Conservation (phyloP, 53 echinoderm and acorn worm genomes). For the Patiria pectinifera region DNA sequence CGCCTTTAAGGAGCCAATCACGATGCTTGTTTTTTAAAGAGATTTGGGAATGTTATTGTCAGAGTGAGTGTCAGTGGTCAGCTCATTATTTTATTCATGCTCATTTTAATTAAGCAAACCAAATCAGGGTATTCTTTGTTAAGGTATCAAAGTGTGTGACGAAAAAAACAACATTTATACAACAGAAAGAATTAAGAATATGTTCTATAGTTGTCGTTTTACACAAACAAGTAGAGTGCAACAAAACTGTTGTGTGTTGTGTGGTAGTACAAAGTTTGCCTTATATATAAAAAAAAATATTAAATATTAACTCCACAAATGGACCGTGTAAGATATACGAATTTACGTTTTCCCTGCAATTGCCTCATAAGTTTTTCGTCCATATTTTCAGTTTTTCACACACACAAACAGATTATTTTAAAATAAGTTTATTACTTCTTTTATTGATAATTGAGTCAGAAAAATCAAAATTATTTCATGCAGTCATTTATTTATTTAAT, state of each 20-base stretch:
- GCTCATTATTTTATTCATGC: neutral
- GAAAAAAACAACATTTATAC: conserved; percentile 52
- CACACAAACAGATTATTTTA: neutral
- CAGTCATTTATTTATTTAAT: neutral
- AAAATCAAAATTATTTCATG: neutral
- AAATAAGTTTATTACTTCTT: neutral
- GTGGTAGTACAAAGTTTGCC: conserved; percentile 52
- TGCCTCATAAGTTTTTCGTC: conserved; percentile 24
- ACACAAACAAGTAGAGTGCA: conserved; percentile 40
- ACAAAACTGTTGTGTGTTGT: conserved; percentile 27
- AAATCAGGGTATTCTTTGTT: conserved; percentile 64
- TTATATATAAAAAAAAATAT: conserved; percentile 23
- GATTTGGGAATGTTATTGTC: neutral
- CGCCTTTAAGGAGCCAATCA: conserved; percentile 23
- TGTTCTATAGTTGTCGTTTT: conserved; percentile 42
- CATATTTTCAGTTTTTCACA: neutral
- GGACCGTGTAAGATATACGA: neutral
- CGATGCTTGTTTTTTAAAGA: neutral
- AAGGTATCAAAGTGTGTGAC: conserved; percentile 62
- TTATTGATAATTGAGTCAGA: neutral
- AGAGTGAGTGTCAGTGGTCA: conserved; percentile 2
- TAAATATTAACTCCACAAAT: conserved; percentile 10
- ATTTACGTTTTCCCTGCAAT: neutral
- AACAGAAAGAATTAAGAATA: conserved; percentile 20
- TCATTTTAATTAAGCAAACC: neutral